Base-by-base conservation (phyloP, 2,113 vertebrate species). In the Todiramphus chloris region DNA sequence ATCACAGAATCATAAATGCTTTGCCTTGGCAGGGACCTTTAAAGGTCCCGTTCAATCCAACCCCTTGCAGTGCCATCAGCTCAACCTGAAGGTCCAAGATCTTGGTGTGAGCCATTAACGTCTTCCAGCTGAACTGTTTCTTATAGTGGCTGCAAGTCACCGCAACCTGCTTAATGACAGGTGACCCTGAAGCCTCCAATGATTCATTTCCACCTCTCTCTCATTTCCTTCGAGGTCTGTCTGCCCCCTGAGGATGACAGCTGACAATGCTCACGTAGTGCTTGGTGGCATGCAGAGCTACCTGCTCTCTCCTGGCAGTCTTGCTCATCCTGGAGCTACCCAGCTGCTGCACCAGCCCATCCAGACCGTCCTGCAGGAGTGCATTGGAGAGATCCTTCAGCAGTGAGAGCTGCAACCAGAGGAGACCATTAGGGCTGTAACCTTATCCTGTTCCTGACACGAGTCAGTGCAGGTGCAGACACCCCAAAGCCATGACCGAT, bases 381-480 rank as follows among this genome's bases (percentile, higher is more conserved):
- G 91, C 96, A 2, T 99, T 91, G 24, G 98, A 98, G 96, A 99
- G 97, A 20, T 98, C 97, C 96, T 98, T 98, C 97, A 99, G 97
- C 96, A 99, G 84, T 33, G 97, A 97, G 55, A 99, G 96, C 99
- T 99, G 95, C n/a, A 96, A 90, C 16, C 72, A 19, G 79, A 1
- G 31, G 25, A 46, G 30, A 60, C 46, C 53, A 51, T 56, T 64
- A 17, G 77, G 50, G 25, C 28, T 28, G 41, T 1, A 55, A 25
- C 21, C 44, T 64, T 31, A 39, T 37, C 9, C 41, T 20, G 10
- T 30, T 72, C 62, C 63, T 55, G 31, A 1, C 27, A 30, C 2
- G 48, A 0, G 2, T 19, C 21, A 63, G 9, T 11, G 10, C 55
- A 50, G 27, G 41, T 1, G 17, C 8, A 66, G 64, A 25, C 44